These are phyloP conservation scores for Troides helena DNA, from an alignment of 2,888 invertebrate genomes.

Conservation along the genomic window DNA sequence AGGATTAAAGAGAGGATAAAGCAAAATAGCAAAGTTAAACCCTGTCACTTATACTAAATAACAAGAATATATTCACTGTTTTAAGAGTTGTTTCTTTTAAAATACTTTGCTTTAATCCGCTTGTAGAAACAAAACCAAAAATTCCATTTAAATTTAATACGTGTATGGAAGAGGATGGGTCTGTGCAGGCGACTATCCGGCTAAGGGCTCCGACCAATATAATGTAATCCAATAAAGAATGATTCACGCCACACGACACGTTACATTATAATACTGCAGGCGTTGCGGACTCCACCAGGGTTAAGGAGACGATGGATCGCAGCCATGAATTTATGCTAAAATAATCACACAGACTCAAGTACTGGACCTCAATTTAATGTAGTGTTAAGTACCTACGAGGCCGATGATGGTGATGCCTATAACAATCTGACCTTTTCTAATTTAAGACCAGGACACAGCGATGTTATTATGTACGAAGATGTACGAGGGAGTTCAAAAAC, in stretches of 20 bases:
- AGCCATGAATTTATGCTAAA: conserved; percentile 1
- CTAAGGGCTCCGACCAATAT: conserved; percentile 32
- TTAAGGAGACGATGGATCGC: conserved; percentile 35
- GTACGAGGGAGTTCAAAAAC: too few relatives aligned
- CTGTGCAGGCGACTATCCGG: conserved; percentile 19
- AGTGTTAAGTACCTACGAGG: too few relatives aligned
- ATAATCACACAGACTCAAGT: too few relatives aligned
- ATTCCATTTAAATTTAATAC: conserved; percentile 2
- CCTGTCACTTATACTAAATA: background rate
- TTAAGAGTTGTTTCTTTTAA: background rate
- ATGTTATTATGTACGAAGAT: too few relatives aligned
- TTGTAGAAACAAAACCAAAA: background rate
- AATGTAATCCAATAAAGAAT: conserved; percentile 55
- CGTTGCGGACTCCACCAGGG: conserved; percentile 35
- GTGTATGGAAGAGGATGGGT: conserved; percentile 6
- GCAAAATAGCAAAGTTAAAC: too few relatives aligned
- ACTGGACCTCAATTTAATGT: too few relatives aligned
- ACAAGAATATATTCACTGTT: background rate
- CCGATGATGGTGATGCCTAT: too few relatives aligned
- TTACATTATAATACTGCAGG: conserved; percentile 39
- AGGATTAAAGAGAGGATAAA: too few relatives aligned
- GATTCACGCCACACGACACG: conserved; percentile 38
- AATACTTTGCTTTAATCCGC: conserved; percentile 6
- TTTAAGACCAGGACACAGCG: too few relatives aligned
- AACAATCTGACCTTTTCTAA: too few relatives aligned